Evolutionary conservation across 2,797 vertebrate genomes (phyloP), one percentile per base, ranked within the genome.

Genomic region (Falco rusticolus): DNA sequence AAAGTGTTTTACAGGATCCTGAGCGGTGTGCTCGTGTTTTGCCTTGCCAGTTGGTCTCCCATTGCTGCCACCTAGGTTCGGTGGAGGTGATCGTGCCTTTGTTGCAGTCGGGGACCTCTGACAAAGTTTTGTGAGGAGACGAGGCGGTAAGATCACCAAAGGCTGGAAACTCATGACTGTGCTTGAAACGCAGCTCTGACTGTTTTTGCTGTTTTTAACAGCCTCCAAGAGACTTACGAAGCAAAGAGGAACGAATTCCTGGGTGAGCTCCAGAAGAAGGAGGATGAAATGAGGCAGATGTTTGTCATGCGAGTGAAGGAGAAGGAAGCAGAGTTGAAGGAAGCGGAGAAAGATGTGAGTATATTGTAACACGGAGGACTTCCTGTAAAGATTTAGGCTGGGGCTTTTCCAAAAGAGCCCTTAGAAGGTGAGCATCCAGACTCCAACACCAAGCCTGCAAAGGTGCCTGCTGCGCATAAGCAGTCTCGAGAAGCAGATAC

Each of bases 281-380:
- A 98, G 86, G 98, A 98, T 5, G 98, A 98, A 75, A 98, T 98
- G 98, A 98, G 98, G 74, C 98, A 98, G 79, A 98, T 98, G 98
- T 98, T 98, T 13, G 98, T 98, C 71, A 98, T 98, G 98, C 97
- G 98, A 65, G 98, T 98, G 75, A 98, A 98, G 81, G 98, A 98
- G 90, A 98, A 98, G 93, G 98, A 98, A 92, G 97, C 98, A 16
- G 98, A 98, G 83, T 54, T 98, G 71, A 98, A 98, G 92, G 98
- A 98, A 91, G 98, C 98, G 4, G 98, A 98, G 95, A 98, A 98
- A 83, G 98, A 98, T 83, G 98, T 98, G 94, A 98, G 98, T 87
- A 13, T 34, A 1, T 15, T 13, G 20, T 31, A 41, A 41, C 15
- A 34, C 7, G 0, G 65, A 33, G 37, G 28, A 14, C 25, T n/a